These are phyloP conservation scores for Leptopterna dolabrata DNA, from an alignment of 2,888 invertebrate species.

Conservation along the genomic window DNA sequence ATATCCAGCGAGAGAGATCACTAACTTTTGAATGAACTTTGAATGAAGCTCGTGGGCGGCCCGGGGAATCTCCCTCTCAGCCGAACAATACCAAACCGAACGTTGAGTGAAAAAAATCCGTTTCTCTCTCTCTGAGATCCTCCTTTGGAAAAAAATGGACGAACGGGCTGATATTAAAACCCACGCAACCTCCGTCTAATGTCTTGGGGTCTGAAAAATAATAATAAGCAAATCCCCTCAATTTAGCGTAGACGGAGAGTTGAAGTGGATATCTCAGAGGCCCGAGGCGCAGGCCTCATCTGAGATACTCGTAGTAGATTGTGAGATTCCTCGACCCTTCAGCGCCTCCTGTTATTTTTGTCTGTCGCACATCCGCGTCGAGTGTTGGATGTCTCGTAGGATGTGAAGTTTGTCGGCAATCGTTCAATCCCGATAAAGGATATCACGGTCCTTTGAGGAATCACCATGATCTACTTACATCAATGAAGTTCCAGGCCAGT, in stretches of 20 bases:
- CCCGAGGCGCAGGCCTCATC: background rate
- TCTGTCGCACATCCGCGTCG: background rate
- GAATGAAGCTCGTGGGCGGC: conserved; percentile 2
- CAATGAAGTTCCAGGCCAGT: too few relatives aligned
- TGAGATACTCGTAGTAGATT: background rate
- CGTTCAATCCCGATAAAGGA: background rate
- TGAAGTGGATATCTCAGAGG: background rate
- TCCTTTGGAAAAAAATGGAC: background rate
- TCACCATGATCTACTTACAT: background rate
- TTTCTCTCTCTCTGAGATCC: background rate
- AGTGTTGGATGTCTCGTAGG: background rate
- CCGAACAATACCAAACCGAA: conserved; percentile 3
- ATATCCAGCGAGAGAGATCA: background rate
- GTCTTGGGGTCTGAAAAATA: background rate
- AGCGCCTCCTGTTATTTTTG: background rate
- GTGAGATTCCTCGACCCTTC: background rate
- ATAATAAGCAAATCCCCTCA: conserved; percentile 11
- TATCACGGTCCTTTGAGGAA: background rate
- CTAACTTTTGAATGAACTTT: conserved; percentile 11
- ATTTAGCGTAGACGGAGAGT: background rate
- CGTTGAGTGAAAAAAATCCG: conserved; percentile 1
- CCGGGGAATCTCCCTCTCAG: background rate
- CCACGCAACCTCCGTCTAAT: background rate
- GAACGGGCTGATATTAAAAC: conserved; percentile 5
- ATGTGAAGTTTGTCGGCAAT: background rate